Evolutionary conservation across 92 coral and sea anemone genomes (phyloP), one percentile per base, ranked within the genome.

Genomic region (Porites lobata): DNA sequence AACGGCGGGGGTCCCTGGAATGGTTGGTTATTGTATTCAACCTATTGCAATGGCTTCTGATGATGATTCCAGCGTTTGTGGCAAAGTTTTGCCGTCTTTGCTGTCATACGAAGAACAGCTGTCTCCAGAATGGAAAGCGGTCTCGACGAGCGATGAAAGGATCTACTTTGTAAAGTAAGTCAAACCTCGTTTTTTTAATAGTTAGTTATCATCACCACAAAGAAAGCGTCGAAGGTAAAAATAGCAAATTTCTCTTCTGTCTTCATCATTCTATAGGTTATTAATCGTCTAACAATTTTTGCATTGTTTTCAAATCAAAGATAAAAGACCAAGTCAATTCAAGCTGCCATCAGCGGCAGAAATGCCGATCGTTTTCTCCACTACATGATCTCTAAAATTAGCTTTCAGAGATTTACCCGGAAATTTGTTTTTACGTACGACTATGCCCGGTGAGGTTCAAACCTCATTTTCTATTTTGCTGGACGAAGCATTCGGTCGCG

Each of bases 91-190:
- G 22, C 13, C 73, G 5, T 22, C 87, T 24, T 72, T 62, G 61
- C 80, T 73, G 62, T 65, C 71, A 8, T 38, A 59, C 65, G 51
- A 73, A 53, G 65, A 64, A 17, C 80, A 84, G 17, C 73, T 83
- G 72, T 84, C 87, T 1, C 81, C 87, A 2, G 87, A 85, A 74
- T 92, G 95, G 95, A 88, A 88, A 79, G 84, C 86, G 80, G 53
- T 82, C 13, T 54, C 88, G 78, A 91, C 86, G 38, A 19, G 85
- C 8, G 91, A 80, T 69, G 88, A 89, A 79, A 83, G 95, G 72
- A 59, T 92, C 81, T 92, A 85, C 72, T 92, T 92, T 71, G 75
- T 79, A 63, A 92, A 92, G 95, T 92, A 76, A 92, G 95, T 89
- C 13, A 61, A 65, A 74, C 59, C 65, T 9, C 15, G 11, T 38